A percentile compares a stretch with the other conserved stretches of the same genome.
phyloP scores from a whole-genome alignment of 30 jellyfish, hydroid and myxozoan species.

The Turritopsis rubra region DNA sequence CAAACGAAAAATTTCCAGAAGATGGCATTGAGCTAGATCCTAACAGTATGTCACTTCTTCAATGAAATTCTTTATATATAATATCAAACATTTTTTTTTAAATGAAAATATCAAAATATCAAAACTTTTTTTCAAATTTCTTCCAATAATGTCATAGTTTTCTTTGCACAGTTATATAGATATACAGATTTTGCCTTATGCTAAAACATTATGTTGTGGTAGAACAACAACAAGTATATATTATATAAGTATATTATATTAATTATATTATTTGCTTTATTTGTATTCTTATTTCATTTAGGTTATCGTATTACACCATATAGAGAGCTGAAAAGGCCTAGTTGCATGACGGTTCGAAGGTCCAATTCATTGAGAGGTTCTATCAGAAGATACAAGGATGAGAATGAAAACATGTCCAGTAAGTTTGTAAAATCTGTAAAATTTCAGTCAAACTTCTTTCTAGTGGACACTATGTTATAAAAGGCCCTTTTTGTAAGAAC shows the following conservation, averaged over 20 bases:
- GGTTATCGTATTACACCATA: conserved; percentile 92
- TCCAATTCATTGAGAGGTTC: conserved; percentile 73
- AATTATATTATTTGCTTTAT: too few species aligned
- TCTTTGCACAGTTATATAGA: not conserved
- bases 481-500: too few species aligned
- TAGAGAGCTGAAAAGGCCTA: conserved; percentile 85
- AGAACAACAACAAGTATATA: too few species aligned
- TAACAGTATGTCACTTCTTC: conserved; percentile 48
- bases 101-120: not conserved
- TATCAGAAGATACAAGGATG: conserved; percentile 78
- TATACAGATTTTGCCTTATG: too few species aligned
- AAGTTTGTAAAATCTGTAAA: not conserved
- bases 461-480: not conserved
- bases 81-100: not conserved
- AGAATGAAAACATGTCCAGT: conserved; percentile 72
- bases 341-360: conserved; percentile 59
- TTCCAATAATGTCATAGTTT: not conserved
- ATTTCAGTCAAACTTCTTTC: not conserved
- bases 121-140: not conserved
- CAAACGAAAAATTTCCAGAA: conserved; percentile 84
- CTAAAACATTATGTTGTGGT: too few species aligned
- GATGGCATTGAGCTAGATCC: conserved; percentile 92
- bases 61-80: not conserved
- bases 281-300: conserved; percentile 12
- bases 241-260: too few species aligned